Percentiles rank a stretch among this genome's conserved stretches.
These are phyloP conservation scores for Sarcophaga carnaria DNA, from an alignment of 2,888 invertebrate genomes.

Conservation along the genomic window DNA sequence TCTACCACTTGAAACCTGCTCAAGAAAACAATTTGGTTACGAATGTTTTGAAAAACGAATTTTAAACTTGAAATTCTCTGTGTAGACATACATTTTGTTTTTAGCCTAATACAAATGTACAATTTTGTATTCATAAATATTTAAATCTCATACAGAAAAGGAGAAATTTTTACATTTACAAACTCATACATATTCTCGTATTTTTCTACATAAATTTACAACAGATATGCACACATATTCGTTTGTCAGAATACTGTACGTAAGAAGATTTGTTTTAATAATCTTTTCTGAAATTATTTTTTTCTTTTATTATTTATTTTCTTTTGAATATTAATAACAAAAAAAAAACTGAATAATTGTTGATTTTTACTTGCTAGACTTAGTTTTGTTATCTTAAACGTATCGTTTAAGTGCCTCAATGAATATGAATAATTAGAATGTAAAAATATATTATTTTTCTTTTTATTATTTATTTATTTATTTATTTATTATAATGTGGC, in stretches of 20 bases:
- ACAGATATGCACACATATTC: neutral
- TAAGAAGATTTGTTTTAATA: slow-evolving; percentile 25
- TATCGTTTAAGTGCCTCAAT: too few relatives aligned
- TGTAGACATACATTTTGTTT: neutral
- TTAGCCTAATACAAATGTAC: neutral
- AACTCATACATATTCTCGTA: too few relatives aligned
- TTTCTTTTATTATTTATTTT: neutral
- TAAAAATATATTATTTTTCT: too few relatives aligned
- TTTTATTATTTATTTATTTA: too few relatives aligned
- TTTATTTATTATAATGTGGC: too few relatives aligned
- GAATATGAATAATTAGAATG: too few relatives aligned
- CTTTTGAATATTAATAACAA: neutral
- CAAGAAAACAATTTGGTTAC: too few relatives aligned
- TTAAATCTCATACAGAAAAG: neutral
- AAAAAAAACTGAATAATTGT: too few relatives aligned
- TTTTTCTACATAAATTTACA: neutral
- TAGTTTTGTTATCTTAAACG: too few relatives aligned
- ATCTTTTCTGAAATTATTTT: slow-evolving; percentile 6
- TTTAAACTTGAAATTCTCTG: neutral
- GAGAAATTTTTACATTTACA: too few relatives aligned
- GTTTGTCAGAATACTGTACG: neutral
- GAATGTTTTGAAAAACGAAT: neutral
- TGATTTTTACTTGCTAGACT: too few relatives aligned
- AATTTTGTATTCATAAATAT: neutral
- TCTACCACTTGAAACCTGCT: too few relatives aligned